Conservation (phyloP, 2,888 invertebrate species). For the Thymelicus sylvestris region DNA sequence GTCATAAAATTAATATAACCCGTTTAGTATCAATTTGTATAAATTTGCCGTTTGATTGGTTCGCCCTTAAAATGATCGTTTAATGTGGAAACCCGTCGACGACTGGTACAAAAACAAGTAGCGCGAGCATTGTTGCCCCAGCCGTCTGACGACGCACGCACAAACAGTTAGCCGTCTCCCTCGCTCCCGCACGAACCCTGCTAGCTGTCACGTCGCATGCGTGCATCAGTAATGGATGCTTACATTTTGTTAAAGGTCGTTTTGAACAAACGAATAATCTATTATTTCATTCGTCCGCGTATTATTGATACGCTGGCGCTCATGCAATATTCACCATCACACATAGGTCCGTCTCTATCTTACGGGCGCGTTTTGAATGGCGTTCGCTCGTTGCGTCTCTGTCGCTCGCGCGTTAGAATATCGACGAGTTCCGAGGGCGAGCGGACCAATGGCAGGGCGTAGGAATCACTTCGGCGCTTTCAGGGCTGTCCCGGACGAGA, state of each 20-base stretch:
- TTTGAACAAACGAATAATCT: constrained; percentile 84
- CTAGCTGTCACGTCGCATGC: constrained; percentile 52
- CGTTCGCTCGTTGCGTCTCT: constrained; percentile 51
- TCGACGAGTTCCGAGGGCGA: constrained; percentile 60
- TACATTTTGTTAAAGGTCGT: constrained; percentile 83
- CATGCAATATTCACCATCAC: constrained; percentile 76
- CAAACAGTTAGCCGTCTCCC: constrained; percentile 57
- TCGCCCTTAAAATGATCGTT: constrained; percentile 83
- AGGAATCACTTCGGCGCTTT: constrained; percentile 72
- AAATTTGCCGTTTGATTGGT: constrained; percentile 84
- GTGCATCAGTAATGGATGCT: constrained; percentile 79
- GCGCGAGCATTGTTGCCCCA: constrained; percentile 59
- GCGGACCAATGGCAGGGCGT: constrained; percentile 65
- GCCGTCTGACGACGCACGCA: constrained; percentile 41
- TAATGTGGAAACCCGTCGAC: constrained; percentile 79
- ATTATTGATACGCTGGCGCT: constrained; percentile 81
- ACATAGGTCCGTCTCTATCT: constrained; percentile 59
- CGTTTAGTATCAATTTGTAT: constrained; percentile 85
- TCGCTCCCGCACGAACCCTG: constrained; percentile 48
- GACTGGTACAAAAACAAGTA: constrained; percentile 82
- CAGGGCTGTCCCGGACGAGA: constrained; percentile 69
- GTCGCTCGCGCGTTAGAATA: constrained; percentile 56
- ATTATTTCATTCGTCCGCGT: constrained; percentile 84
- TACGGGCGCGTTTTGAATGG: constrained; percentile 12
- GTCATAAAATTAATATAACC: constrained; percentile 85